Base-by-base conservation (phyloP, 2,113 vertebrate species). In the Steatornis caripensis region DNA sequence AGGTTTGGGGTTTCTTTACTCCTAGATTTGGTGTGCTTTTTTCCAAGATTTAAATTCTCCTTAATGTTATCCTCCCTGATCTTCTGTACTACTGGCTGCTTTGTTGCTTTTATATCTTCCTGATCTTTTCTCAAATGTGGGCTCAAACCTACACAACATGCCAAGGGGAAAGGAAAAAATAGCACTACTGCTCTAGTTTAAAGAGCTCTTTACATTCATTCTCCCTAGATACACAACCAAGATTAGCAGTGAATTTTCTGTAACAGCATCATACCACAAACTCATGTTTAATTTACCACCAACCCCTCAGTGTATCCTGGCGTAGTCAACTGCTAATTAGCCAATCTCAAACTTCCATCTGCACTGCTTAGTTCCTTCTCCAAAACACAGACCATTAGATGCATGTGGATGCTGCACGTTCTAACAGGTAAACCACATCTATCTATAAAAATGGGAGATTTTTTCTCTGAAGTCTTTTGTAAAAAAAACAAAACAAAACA, bases 141-240 rank as follows among this genome's bases (percentile, higher is more conserved):
- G 77, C 53, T 76, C 92, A 96, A 95, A 91, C 90, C 93, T 89
- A 93, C 91, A 96, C 84, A 84, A 91, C 78, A 87, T 49, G 84
- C 92, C 89, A 90, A 92, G 70, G 66, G 81, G 94, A 54, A 93
- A 96, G 75, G 81, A 79, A 97, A 95, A 97, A 96, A 97, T 85
- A 96, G 93, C 96, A 94, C 62, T 82, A 79, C 65, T 95, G 91
- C 89, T 97, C 90, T n/a, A 95, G 74, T 95, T 96, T 96, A 84
- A 95, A 93, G 75, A 95, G 94, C 91, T 90, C 90, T 96, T 96
- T 89, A 93, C 92, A 49, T 87, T 92, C 4, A 0, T 30, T 97
- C 91, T 95, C 96, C 97, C 95, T 66, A 79, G 96, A 96, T 96
- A 97, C 94, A 80, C 75, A 85, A 89, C 96, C 93, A 95, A 94